These are phyloP conservation scores for Lasioglossum villosulum DNA, from an alignment of 2,888 invertebrate genomes.

Conservation along the genomic window DNA sequence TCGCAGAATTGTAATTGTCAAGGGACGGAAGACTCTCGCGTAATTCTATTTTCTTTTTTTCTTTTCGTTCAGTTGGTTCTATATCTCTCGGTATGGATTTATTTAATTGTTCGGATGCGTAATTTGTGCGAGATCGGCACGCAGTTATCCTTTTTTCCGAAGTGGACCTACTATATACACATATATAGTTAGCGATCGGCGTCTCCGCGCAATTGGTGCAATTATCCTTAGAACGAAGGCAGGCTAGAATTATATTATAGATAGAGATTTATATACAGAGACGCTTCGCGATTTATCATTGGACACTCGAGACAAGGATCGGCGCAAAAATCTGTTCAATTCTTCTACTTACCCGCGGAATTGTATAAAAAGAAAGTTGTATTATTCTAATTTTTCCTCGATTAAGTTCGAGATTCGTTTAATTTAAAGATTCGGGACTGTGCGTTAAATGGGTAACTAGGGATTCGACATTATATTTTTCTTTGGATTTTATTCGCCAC, in stretches of 20 bases:
- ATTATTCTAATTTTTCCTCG: not conserved
- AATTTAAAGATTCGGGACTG: not conserved
- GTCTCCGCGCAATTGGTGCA: conserved; percentile 52
- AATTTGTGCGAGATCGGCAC: not conserved
- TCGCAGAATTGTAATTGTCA: not conserved
- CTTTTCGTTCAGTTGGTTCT: not conserved
- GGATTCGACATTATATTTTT: not conserved
- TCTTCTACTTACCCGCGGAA: conserved; percentile 19
- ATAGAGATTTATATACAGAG: not conserved
- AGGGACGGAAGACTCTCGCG: not conserved
- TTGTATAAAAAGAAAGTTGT: conserved; percentile 7
- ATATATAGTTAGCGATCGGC: conserved; percentile 12
- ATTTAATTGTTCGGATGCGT: not conserved
- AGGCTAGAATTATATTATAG: conserved; percentile 7
- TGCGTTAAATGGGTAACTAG: not conserved
- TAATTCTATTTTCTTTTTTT: not conserved
- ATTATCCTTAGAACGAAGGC: conserved; percentile 34
- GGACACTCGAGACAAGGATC: not conserved
- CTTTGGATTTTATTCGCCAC: not conserved
- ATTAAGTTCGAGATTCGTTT: not conserved
- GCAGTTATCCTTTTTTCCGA: not conserved
- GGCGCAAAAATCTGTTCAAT: not conserved
- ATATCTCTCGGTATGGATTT: not conserved
- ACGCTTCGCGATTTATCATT: conserved; percentile 12
- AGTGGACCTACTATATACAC: not conserved